Conservation (phyloP, 2,888 invertebrate species). For the Diarsia dahlii region DNA sequence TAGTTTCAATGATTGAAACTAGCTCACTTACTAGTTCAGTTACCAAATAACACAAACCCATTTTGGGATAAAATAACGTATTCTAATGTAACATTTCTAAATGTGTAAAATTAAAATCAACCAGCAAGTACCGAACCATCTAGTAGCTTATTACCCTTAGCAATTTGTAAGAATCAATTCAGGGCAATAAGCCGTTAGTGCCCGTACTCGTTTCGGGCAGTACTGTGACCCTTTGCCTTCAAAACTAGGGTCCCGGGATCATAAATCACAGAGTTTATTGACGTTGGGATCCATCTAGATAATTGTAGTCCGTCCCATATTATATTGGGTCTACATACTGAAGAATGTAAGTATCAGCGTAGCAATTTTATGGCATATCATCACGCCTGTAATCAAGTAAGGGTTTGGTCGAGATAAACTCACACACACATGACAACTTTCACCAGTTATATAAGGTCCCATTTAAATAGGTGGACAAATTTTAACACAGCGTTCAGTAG, state of each 20-base stretch:
- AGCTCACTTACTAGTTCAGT: background rate
- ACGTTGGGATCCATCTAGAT: slow-evolving; percentile 51
- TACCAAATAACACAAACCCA: too few relatives aligned
- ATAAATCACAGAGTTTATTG: slow-evolving; percentile 57
- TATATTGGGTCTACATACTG: slow-evolving; percentile 27
- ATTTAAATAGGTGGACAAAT: too few relatives aligned
- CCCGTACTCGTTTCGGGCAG: slow-evolving; percentile 28
- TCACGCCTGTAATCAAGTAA: background rate
- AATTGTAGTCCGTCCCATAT: slow-evolving; percentile 45
- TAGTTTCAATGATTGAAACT: too few relatives aligned
- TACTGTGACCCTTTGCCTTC: slow-evolving; percentile 34
- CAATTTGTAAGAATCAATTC: slow-evolving; percentile 46
- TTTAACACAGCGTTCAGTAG: too few relatives aligned
- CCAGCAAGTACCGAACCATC: background rate
- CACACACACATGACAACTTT: background rate
- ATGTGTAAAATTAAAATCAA: background rate
- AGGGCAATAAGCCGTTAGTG: slow-evolving; percentile 31
- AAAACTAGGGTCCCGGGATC: slow-evolving; percentile 31
- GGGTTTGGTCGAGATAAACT: background rate
- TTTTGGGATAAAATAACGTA: background rate
- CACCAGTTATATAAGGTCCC: background rate
- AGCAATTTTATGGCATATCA: slow-evolving; percentile 8
- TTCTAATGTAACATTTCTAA: background rate
- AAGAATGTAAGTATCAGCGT: slow-evolving; percentile 11
- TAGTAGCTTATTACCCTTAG: slow-evolving; percentile 9